These are phyloP conservation scores for Drosophila heteroneura DNA, from an alignment of 2,888 invertebrate species.

Conservation along the genomic window DNA sequence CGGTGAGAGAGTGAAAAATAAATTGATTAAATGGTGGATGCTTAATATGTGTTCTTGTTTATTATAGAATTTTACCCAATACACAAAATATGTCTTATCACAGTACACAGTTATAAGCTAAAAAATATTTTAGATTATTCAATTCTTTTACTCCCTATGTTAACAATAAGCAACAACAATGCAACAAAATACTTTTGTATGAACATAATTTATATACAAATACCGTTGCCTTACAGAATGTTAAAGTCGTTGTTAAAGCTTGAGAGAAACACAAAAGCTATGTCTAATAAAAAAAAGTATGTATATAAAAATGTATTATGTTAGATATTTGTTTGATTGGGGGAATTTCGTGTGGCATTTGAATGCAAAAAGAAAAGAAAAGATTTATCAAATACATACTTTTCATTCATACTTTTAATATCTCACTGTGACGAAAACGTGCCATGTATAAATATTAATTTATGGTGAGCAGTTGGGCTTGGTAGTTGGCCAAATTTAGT, in stretches of 20 bases:
- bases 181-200: background rate
- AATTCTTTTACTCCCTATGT: slow-evolving; percentile 1
- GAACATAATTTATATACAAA: background rate
- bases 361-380: background rate
- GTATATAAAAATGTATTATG: background rate
- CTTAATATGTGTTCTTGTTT: background rate
- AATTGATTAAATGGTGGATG: background rate
- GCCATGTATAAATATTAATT: background rate
- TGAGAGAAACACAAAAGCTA: slow-evolving; percentile 2
- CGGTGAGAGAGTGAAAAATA: background rate
- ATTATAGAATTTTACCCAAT: background rate
- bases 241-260: background rate
- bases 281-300: background rate
- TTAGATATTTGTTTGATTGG: background rate
- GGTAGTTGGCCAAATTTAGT: background rate
- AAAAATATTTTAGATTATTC: background rate
- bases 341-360: background rate
- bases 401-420: background rate
- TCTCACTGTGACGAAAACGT: background rate
- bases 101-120: background rate
- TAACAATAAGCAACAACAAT: background rate
- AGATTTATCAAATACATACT: background rate
- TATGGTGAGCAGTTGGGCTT: background rate
- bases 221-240: background rate
- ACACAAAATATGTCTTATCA: background rate